Evolutionary conservation across 1,140 invertebrate genomes (phyloP).

Genomic region (Frieseomelitta varia): DNA sequence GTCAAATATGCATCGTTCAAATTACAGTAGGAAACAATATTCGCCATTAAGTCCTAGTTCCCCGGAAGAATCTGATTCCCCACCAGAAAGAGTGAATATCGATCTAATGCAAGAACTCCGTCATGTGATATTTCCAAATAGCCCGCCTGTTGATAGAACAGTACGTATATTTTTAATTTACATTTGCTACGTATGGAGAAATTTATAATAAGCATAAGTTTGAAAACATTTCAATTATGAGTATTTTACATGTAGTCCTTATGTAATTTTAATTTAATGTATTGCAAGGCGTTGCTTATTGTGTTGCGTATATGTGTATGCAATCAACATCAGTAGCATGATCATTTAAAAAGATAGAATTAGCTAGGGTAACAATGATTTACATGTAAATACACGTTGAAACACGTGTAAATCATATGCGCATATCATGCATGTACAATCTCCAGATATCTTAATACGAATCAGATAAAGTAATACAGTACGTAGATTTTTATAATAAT

Average conservation of each 20-base stretch:
- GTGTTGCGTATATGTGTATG: background rate
- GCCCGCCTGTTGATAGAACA: conserved; percentile 83
- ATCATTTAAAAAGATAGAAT: background rate
- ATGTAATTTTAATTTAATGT: background rate
- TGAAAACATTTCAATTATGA: background rate
- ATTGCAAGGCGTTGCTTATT: conserved; percentile 7
- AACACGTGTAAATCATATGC: background rate
- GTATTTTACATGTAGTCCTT: background rate
- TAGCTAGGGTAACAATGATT: background rate
- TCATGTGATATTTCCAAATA: conserved; percentile 83
- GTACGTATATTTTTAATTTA: conserved; percentile 76
- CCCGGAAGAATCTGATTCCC: conserved; percentile 80
- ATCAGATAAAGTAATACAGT: background rate
- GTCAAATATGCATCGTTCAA: conserved; percentile 22
- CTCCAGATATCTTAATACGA: background rate
- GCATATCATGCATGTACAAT: conserved; percentile 17
- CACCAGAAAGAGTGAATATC: conserved; percentile 82
- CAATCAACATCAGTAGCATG: background rate
- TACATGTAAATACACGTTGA: background rate
- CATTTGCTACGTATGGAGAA: background rate
- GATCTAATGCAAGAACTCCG: conserved; percentile 87
- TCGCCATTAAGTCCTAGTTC: conserved; percentile 82
- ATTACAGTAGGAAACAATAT: conserved; percentile 80
- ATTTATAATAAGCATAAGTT: background rate
- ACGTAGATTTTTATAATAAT: background rate